Evolutionary conservation across 2,888 invertebrate species (phyloP), one percentile per base, ranked within the genome.

Genomic region (Pyralis farinalis): DNA sequence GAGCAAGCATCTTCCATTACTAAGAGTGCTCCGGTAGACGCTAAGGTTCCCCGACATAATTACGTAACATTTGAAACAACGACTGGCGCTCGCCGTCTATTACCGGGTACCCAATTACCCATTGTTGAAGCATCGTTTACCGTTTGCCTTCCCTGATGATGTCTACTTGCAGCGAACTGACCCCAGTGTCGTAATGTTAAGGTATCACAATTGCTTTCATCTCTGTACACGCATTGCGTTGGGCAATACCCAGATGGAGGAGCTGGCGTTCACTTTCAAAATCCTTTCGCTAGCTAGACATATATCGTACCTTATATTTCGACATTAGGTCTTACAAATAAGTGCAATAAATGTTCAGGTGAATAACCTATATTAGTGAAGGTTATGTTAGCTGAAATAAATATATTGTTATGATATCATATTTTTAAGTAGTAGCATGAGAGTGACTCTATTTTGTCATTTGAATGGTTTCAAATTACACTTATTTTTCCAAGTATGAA

Each of bases 201-300:
- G 53, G 39, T 56, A 53, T 52, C 53, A 63, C 62, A 61, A 64
- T 58, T 67, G 58, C 65, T 70, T 62, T 67, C 65, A 63, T 70
- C 64, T 65, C 49, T 42, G 51, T 32, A 44, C 55, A 57, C 61
- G 53, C 55, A 59, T 57, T 56, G 52, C 49, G 51, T 69, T 70
- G 58, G 53, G 63, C 60, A 70, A 67, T 56, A 49, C 42, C 51
- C 47, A 42, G 46, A 53, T 57, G 51, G 45, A 49, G 53, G 40
- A 34, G 29, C 43, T 42, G 22, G 60, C 70, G 53, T 68, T 76
- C 71, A 77, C 78, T 79, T 79, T 75, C 71, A 68, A 73, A 63
- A 71, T 72, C 71, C 71, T 72, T 70, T 76, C 66, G 67, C 65
- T 63, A 34, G 43, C 36, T 20, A 16, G 36, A 21, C 31, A 37